Evolutionary conservation across 35 echinoderm and acorn worm species (phyloP), one percentile per base, ranked within the genome.

Genomic region (Chiridota heheva): DNA sequence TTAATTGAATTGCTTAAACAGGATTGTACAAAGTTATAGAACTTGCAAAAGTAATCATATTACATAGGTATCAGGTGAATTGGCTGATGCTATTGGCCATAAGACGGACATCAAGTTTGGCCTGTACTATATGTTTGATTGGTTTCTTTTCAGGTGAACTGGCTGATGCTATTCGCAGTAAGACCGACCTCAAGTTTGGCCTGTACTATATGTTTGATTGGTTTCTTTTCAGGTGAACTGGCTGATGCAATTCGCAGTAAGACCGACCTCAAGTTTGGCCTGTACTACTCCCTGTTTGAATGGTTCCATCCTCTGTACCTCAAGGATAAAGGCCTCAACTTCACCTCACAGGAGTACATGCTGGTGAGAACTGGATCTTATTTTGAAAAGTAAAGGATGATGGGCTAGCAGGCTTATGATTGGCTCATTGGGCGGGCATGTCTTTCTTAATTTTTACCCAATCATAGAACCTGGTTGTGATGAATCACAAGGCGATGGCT

Each of bases 191-290:
- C 0, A 44, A 61, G 16, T 91, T 91, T 91, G 89, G 89, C 36
- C 64, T 91, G 41, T 91, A 91, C 63, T 91, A 81, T 41, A 65
- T 86, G n/a, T 91, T 86, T 65, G 89, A 85, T 38, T 91, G 89
- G 89, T 91, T 86, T 46, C 44, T 56, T 40, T 45, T 16, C 86
- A 89, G 86, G 86, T 6, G 86, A 82, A 44, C 20, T 89, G 46
- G 86, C 86, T 20, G 67, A 27, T 1, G 77, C 78, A 45, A 20
- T 89, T 16, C 63, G 86, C 20, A 64, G 28, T 51, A 82, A 46
- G 10, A 89, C 86, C 15, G 27, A 72, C 17, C 36, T 89, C n/a
- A 82, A 82, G n/a, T 89, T 89, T 83, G 86, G 86, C 20, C 86
- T 89, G 8, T 89, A 89, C 40, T 89, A 82, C 67, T 89, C 86